These are phyloP conservation scores for Saccopteryx bilineata DNA, from an alignment of 2,113 vertebrate species.

Conservation along the genomic window DNA sequence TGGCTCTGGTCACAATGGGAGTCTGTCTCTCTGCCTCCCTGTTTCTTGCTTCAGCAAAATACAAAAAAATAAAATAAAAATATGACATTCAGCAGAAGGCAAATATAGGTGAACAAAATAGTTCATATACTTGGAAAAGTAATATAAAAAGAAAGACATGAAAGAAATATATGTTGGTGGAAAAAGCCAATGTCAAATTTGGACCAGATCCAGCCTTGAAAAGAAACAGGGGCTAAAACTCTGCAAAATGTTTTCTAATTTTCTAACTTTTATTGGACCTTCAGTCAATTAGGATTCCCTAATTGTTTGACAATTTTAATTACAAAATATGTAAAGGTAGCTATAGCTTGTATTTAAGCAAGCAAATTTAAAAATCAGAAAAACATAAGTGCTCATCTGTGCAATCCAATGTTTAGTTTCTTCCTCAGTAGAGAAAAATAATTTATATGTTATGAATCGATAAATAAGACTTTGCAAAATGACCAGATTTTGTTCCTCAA, in stretches of 20 bases:
- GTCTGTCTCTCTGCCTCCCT: too few species aligned
- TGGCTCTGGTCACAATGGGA: too few species aligned
- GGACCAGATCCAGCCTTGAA: not conserved
- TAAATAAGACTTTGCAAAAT: not conserved
- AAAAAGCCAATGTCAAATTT: not conserved
- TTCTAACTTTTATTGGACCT: not conserved
- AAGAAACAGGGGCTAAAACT: not conserved
- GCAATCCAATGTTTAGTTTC: not conserved
- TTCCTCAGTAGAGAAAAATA: not conserved
- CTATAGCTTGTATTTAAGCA: conserved; percentile 20
- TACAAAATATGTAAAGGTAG: not conserved
- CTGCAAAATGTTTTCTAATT: not conserved
- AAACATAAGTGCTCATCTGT: not conserved
- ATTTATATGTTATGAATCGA: not conserved
- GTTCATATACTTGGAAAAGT: not conserved
- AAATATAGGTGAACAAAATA: not conserved
- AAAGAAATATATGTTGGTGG: not conserved
- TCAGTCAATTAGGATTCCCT: not conserved
- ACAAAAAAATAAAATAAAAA: not conserved
- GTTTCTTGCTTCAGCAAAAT: too few species aligned
- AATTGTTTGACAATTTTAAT: conserved; percentile 31
- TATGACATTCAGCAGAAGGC: not conserved
- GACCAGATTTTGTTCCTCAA: not conserved
- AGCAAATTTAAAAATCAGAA: conserved; percentile 2
- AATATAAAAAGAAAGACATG: not conserved